Conservation (phyloP, 2,113 vertebrate species). For the Astatotilapia flaviijosephi region DNA sequence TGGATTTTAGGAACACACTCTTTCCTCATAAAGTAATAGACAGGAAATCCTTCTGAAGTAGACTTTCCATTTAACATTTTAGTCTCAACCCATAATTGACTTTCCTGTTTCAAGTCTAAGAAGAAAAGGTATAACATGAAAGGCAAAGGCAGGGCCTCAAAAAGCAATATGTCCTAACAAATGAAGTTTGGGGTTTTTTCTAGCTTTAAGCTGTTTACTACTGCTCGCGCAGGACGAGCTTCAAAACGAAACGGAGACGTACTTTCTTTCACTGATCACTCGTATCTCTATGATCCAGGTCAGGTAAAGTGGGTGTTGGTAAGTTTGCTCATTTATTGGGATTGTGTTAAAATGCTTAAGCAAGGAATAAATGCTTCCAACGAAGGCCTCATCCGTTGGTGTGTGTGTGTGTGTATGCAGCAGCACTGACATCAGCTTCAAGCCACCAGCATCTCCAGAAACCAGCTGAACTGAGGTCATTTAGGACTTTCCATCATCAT, state of each 20-base stretch:
- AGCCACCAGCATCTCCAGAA: conserved; percentile 14
- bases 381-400: neutral
- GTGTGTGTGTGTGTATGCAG: neutral
- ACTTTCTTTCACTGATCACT: neutral
- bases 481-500: conserved; percentile 5
- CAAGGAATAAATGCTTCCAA: neutral
- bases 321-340: neutral
- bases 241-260: neutral
- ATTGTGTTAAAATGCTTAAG: neutral
- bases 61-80: neutral
- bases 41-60: neutral
- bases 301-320: neutral
- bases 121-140: neutral
- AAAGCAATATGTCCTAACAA: neutral
- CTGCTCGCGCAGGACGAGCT: neutral
- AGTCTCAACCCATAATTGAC: neutral
- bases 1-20: neutral
- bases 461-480: conserved; percentile 24
- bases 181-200: neutral
- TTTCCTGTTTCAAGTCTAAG: neutral
- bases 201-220: neutral
- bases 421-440: neutral
- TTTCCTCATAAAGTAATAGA: neutral
- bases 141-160: neutral
- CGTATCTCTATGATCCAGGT: neutral